Evolutionary conservation across 2,888 invertebrate genomes (phyloP).

Genomic region (Epinotia ramella): DNA sequence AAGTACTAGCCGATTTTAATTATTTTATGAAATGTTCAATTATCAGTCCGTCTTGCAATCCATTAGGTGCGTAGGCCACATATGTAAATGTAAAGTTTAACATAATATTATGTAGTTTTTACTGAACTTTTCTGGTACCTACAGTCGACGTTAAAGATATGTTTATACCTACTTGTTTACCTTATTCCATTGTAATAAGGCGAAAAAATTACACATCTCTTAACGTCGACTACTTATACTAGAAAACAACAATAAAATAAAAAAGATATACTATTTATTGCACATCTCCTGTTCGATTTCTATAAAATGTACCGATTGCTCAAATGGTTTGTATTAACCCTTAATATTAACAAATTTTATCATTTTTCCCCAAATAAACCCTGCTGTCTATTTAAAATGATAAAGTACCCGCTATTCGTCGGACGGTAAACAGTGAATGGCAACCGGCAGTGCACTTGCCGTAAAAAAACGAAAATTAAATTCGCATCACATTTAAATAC

Average conservation of each 20-base stretch:
- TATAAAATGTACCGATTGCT: neutral
- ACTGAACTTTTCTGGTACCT: too few relatives aligned
- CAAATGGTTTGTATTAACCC: neutral
- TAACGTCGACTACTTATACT: too few relatives aligned
- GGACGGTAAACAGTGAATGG: constrained; percentile 41
- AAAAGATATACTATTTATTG: too few relatives aligned
- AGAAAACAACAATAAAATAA: too few relatives aligned
- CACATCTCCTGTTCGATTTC: neutral
- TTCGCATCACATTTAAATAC: constrained; percentile 45
- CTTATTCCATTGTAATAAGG: too few relatives aligned
- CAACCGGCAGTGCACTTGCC: constrained; percentile 44
- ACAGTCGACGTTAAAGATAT: too few relatives aligned
- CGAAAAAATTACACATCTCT: too few relatives aligned
- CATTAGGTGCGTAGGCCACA: too few relatives aligned
- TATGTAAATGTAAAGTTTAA: too few relatives aligned
- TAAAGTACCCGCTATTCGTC: constrained; percentile 19
- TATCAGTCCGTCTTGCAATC: too few relatives aligned
- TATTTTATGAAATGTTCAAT: neutral
- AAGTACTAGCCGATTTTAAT: neutral
- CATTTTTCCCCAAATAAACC: neutral
- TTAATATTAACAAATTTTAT: neutral
- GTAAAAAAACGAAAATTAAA: constrained; percentile 44
- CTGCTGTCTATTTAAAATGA: constrained; percentile 12
- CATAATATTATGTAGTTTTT: too few relatives aligned
- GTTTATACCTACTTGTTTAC: too few relatives aligned